phyloP scores from a whole-genome alignment of 2,797 vertebrate species.

The Sebastes hubbsi region DNA sequence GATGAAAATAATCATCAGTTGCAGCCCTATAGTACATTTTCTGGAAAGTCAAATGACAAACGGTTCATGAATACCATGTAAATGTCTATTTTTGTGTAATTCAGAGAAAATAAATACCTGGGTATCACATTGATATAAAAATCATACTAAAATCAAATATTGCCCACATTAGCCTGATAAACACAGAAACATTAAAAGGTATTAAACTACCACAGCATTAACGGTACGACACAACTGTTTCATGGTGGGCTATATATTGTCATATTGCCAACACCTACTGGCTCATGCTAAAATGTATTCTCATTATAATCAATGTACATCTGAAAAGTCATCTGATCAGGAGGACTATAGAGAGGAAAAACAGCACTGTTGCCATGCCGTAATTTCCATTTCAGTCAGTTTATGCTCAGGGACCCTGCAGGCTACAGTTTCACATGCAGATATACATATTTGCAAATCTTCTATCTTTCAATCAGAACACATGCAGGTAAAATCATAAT shows the following conservation, averaged over 20 bases:
- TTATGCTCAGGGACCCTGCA: background rate
- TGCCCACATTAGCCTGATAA: background rate
- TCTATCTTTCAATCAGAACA: background rate
- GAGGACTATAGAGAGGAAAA: background rate
- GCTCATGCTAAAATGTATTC: background rate
- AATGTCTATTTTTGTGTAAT: background rate
- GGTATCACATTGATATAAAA: background rate
- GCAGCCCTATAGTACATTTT: background rate
- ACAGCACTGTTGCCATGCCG: background rate
- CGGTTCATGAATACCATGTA: background rate
- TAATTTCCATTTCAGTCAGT: background rate
- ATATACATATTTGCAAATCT: background rate
- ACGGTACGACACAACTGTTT: too few species aligned
- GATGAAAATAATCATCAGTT: too few species aligned
- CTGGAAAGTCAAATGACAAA: background rate
- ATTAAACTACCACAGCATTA: background rate
- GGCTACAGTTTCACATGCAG: conserved; percentile 5
- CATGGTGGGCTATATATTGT: background rate
- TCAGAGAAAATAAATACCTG: background rate
- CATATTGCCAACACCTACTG: background rate
- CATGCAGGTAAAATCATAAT: background rate
- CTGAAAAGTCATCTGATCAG: background rate
- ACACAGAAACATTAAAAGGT: background rate
- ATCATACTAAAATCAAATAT: background rate
- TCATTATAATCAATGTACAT: background rate